Base-by-base conservation (phyloP, 2,797 vertebrate species). In the Acrocephalus scirpaceus region DNA sequence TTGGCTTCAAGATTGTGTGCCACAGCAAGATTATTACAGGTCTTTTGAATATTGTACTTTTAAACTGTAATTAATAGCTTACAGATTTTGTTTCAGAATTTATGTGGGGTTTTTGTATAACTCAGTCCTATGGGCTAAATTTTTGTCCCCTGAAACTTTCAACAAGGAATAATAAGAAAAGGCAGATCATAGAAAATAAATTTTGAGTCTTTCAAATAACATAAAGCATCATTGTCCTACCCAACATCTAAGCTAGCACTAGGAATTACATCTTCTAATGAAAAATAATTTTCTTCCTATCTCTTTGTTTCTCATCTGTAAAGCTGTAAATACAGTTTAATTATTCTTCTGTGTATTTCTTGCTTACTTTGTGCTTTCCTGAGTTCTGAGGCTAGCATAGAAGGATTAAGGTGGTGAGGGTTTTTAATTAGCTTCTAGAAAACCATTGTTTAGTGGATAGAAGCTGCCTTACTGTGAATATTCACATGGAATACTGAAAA, bases 401-500 rank as follows among this genome's bases (percentile, higher is more conserved):
- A 73, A 75, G 12, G 40, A n/a, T 71, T 69, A 73, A 64, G 18
- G 23, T 65, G 34, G 9, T 48, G 26, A 7, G 2, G 0, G 38
- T 88, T 86, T 73, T 81, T 26, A 92, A 62, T 6, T 79, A 57
- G 10, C 45, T 86, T 61, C 20, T 53, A 50, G 23, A 77, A 92
- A 79, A 40, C 5, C 42, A 2, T 45, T 5, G 5, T 16, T 69
- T 54, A 77, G 18, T 62, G 23, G 14, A 51, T 56, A 23, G 17
- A 60, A 81, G 9, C n/a, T 75, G 23, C 71, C 17, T 16, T 62
- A 38, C 8, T 75, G 12, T 22, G 26, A 72, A 21, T 79, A 69
- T 60, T 78, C 25, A 29, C 42, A 20, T 3, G 61, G 27, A 7
- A 4, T 74, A 64, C 9, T 45, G 50, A 84, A 85, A 88, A 67